These are phyloP conservation scores for Neosalanx taihuensis DNA, from an alignment of 2,797 vertebrate species.

Conservation along the genomic window DNA sequence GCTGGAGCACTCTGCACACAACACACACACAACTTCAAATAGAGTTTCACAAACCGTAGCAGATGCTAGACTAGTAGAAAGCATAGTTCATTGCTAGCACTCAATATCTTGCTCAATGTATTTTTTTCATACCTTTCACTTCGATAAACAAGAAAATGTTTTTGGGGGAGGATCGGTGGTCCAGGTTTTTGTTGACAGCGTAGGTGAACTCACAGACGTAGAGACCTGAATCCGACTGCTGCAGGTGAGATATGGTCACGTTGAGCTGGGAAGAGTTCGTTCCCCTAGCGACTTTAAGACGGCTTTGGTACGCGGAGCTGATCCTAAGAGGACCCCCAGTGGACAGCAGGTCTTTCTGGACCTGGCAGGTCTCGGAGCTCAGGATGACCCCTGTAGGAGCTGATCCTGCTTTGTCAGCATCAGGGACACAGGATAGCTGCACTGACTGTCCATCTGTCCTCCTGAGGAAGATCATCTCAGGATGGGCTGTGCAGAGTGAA, in stretches of 20 bases:
- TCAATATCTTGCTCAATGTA: neutral
- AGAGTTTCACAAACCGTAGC: too few relatives aligned
- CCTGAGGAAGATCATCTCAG: slow-evolving; percentile 47
- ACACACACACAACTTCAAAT: neutral
- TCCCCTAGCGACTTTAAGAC: slow-evolving; percentile 43
- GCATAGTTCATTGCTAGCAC: neutral
- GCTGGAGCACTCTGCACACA: slow-evolving; percentile 51
- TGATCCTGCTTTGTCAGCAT: slow-evolving; percentile 16
- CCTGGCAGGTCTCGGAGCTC: slow-evolving; percentile 42
- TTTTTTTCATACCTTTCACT: slow-evolving; percentile 46
- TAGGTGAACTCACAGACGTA: slow-evolving; percentile 62
- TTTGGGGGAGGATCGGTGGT: neutral
- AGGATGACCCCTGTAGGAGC: slow-evolving; percentile 47
- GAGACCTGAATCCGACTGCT: slow-evolving; percentile 54
- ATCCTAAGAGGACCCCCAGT: slow-evolving; percentile 26
- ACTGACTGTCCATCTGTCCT: slow-evolving; percentile 48
- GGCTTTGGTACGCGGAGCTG: slow-evolving; percentile 19
- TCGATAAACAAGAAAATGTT: slow-evolving; percentile 58
- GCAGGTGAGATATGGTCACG: slow-evolving; percentile 50
- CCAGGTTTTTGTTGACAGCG: neutral
- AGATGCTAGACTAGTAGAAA: neutral
- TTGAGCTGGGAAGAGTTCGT: slow-evolving; percentile 46
- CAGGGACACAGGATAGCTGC: slow-evolving; percentile 48
- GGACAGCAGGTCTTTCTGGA: slow-evolving; percentile 58
- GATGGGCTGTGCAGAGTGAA: slow-evolving; percentile 39